Percentiles rank a stretch among this genome's conserved stretches.
phyloP scores from a whole-genome alignment of 2,797 vertebrate genomes.

The Anguilla marmorata region DNA sequence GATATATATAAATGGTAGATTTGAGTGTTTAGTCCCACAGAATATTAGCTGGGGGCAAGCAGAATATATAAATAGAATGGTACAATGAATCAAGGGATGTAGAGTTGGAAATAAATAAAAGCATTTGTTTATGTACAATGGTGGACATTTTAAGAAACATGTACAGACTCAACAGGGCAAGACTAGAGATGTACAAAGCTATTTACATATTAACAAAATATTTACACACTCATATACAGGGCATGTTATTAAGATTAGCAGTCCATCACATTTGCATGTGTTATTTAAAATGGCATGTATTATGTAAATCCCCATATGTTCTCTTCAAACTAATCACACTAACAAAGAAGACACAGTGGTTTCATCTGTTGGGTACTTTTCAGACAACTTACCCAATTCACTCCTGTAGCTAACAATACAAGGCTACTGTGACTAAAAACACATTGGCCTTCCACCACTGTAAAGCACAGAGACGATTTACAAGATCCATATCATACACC shows the following conservation, averaged over 20 bases:
- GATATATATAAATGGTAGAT: background rate
- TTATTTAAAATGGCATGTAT: background rate
- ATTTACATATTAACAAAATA: conserved; percentile 66
- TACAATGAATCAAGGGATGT: conserved; percentile 34
- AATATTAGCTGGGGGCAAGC: conserved; percentile 16
- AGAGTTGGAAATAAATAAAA: conserved; percentile 70
- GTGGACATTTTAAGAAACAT: conserved; percentile 33
- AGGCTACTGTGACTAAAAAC: background rate
- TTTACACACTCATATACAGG: conserved; percentile 60
- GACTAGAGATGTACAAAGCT: conserved; percentile 47
- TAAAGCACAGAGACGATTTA: background rate
- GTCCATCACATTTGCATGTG: background rate
- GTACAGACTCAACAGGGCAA: conserved; percentile 32
- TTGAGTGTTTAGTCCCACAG: background rate
- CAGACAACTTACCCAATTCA: background rate
- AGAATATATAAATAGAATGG: conserved; percentile 1
- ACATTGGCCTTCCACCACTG: background rate
- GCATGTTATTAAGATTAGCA: conserved; percentile 34
- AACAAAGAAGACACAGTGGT: background rate
- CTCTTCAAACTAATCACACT: background rate
- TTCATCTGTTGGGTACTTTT: background rate
- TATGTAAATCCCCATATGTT: background rate
- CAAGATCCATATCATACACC: background rate
- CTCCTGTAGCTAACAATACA: background rate
- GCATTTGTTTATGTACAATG: conserved; percentile 61